Conservation (phyloP, 2,113 vertebrate genomes). For the Poecilia latipinna region DNA sequence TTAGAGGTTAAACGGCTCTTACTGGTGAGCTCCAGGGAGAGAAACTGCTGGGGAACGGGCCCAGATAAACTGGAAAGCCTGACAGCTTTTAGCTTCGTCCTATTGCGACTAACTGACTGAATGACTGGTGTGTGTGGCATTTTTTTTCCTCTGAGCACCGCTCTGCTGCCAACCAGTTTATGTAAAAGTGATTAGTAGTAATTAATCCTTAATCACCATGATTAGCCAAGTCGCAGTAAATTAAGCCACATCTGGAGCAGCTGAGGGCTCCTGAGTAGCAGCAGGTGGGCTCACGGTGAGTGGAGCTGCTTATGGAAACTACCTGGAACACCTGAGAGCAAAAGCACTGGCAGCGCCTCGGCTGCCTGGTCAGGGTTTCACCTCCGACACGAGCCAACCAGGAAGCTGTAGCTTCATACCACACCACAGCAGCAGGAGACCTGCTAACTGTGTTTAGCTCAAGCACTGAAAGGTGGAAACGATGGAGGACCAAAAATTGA, state of each 20-base stretch:
- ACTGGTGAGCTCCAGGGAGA: constrained; percentile 35
- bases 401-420: neutral
- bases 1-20: constrained; percentile 19
- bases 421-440: neutral
- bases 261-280: constrained; percentile 87
- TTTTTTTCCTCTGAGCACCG: constrained; percentile 90
- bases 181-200: constrained; percentile 99
- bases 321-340: constrained; percentile 81
- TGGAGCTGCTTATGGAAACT: constrained; percentile 87
- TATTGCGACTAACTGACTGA: constrained; percentile 20
- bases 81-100: constrained; percentile 15
- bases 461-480: neutral
- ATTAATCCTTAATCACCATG: constrained; percentile 99
- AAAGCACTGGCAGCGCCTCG: constrained; percentile 6
- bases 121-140: constrained; percentile 80
- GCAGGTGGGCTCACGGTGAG: constrained; percentile 83
- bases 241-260: constrained; percentile 99
- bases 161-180: constrained; percentile 98
- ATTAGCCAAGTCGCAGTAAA: constrained; percentile 99
- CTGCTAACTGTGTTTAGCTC: neutral
- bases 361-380: neutral
- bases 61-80: constrained; percentile 6
- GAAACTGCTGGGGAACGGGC: constrained; percentile 6
- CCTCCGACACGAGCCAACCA: no score
- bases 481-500: neutral